Conservation (phyloP, 1,140 invertebrate genomes). For the Lasaia peninsularis region DNA sequence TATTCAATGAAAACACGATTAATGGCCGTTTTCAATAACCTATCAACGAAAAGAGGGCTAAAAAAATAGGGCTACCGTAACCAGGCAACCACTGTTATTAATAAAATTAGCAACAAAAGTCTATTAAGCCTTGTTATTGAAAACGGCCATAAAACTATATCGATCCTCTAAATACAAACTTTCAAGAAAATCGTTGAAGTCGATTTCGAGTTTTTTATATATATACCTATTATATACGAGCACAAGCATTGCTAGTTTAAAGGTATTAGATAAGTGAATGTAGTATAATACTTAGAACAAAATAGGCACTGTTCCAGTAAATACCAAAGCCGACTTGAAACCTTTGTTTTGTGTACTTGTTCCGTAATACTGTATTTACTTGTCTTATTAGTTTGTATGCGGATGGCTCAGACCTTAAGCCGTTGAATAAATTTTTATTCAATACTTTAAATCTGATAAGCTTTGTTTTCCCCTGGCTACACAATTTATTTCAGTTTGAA, state of each 20-base stretch:
- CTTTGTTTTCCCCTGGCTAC: too few relatives aligned
- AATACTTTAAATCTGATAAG: background rate
- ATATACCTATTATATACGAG: background rate
- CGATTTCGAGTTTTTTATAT: background rate
- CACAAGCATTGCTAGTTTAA: background rate
- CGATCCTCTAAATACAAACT: too few relatives aligned
- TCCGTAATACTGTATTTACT: constrained; percentile 1
- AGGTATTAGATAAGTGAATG: background rate
- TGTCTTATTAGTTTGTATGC: constrained; percentile 7
- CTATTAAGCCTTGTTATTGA: too few relatives aligned
- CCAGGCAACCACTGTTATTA: too few relatives aligned
- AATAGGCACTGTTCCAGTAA: background rate
- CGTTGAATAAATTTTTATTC: constrained; percentile 3
- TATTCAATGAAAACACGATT: too few relatives aligned
- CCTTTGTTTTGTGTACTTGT: constrained; percentile 4
- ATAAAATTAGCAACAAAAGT: too few relatives aligned
- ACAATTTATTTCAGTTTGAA: too few relatives aligned
- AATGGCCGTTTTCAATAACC: too few relatives aligned
- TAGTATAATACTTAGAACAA: background rate
- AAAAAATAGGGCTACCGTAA: too few relatives aligned
- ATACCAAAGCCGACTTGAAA: constrained; percentile 1
- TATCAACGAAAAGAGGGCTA: too few relatives aligned
- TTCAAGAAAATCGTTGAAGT: background rate
- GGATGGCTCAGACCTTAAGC: background rate
- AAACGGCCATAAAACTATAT: too few relatives aligned